Base-by-base conservation (phyloP, 2,797 vertebrate species). In the Pelobates cultripes region DNA sequence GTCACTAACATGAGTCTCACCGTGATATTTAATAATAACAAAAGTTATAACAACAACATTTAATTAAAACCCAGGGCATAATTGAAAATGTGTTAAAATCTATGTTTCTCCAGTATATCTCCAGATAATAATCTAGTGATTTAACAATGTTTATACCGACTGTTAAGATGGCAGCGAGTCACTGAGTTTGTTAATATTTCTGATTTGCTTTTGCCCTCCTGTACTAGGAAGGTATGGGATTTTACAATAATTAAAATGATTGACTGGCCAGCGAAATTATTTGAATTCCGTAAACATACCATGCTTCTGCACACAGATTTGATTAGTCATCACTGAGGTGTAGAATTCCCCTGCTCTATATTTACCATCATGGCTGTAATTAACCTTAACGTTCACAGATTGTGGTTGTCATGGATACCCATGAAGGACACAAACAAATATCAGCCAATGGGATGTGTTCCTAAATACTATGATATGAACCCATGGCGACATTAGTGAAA, bases 341-440 rank as follows among this genome's bases (percentile, higher is more conserved):
- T 71, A 66, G 60, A 73, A 84, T 64, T 51, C 84, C 76, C 79
- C 64, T 79, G 80, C 64, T 78, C 79, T 80, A 84, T 51, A 79
- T 85, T 87, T 85, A 83, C 85, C 76, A 83, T 64, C 73, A n/a
- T 0, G 44, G 73, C 79, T 84, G 73, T 83, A 84, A 88, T 88
- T 85, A 89, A 86, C 82, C 86, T 87, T 81, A 71, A 76, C 78
- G 73, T 0, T 2, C 84, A 84, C 15, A 78, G 40, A 9, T 0
- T 78, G 74, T 71, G 76, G 86, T 85, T 88, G 77, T 86, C 70
- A 85, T 86, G 83, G 85, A 78, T 84, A 86, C 78, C 45, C 73
- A 80, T 44, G 12, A 72, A 82, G 86, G 84, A 85, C 57, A 81
- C 3, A 2, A 83, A 64, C n/a, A 44, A 51, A 61, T 44, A 71